Percentiles rank a stretch among this genome's conserved stretches.
phyloP scores from a whole-genome alignment of 2,113 vertebrate genomes.

The Perccottus glenii region DNA sequence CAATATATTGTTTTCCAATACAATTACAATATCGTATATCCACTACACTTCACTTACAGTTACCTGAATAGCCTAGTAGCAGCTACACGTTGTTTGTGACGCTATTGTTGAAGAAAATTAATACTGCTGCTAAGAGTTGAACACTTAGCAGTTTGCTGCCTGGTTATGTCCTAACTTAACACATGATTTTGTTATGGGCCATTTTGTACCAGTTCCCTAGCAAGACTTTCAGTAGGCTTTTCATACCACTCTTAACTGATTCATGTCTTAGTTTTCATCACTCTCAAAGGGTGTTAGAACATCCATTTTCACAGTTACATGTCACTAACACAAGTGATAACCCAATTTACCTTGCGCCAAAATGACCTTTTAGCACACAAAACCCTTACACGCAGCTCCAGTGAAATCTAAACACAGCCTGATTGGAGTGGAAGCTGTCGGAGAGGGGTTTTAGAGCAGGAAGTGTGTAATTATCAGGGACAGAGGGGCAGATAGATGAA shows the following conservation, averaged over 20 bases:
- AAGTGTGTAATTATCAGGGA: conserved; percentile 70
- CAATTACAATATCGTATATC: no score
- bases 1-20: no score
- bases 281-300: neutral
- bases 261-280: neutral
- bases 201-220: no score
- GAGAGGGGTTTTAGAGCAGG: conserved; percentile 62
- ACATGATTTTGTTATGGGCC: no score
- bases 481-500: conserved; percentile 67
- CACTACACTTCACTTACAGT: no score
- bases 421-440: conserved; percentile 57
- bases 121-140: no score
- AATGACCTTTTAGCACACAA: neutral
- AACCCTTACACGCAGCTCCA: conserved; percentile 1
- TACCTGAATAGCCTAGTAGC: no score
- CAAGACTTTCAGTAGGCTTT: no score
- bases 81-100: no score
- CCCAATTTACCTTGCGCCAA: neutral
- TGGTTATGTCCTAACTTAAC: no score
- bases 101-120: no score
- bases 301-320: neutral
- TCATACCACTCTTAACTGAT: neutral
- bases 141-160: no score
- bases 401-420: conserved; percentile 48
- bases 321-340: neutral